phyloP scores from a whole-genome alignment of 2,888 invertebrate species.

The Macaria liturata region DNA sequence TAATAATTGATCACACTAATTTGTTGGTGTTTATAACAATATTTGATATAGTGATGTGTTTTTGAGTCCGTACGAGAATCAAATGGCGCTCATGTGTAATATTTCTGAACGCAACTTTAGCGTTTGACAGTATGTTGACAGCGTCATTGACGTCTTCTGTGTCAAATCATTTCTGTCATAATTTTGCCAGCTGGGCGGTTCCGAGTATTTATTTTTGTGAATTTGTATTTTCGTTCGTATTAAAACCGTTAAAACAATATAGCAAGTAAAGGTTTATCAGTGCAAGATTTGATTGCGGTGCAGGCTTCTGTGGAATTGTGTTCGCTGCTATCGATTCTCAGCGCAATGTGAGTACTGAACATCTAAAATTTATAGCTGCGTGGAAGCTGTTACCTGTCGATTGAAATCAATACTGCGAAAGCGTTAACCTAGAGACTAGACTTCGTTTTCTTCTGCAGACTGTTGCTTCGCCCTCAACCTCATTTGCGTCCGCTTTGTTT shows the following conservation, averaged over 20 bases:
- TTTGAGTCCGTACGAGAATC: too few species aligned
- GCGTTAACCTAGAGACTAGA: not conserved
- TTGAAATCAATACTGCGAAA: constrained; percentile 52
- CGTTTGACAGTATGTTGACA: too few species aligned
- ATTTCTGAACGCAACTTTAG: too few species aligned
- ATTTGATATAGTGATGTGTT: too few species aligned
- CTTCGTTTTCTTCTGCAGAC: too few species aligned
- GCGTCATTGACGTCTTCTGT: too few species aligned
- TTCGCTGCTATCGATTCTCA: constrained; percentile 9
- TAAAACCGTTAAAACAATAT: not conserved
- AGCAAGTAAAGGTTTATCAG: constrained; percentile 3
- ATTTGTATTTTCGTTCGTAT: constrained; percentile 10
- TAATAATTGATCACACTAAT: too few species aligned
- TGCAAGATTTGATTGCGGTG: constrained; percentile 5
- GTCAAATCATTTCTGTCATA: constrained; percentile 23
- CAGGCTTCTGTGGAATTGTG: constrained; percentile 8
- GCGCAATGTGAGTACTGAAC: constrained; percentile 27
- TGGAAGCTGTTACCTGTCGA: constrained; percentile 36
- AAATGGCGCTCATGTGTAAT: too few species aligned
- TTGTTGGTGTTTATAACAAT: too few species aligned
- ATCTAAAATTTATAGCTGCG: constrained; percentile 13
- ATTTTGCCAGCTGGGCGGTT: constrained; percentile 78
- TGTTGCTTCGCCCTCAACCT: too few species aligned
- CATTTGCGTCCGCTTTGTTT: not conserved
- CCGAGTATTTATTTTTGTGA: constrained; percentile 57